These are phyloP conservation scores for Torymus auratus DNA, from an alignment of 2,888 invertebrate species.

Conservation along the genomic window DNA sequence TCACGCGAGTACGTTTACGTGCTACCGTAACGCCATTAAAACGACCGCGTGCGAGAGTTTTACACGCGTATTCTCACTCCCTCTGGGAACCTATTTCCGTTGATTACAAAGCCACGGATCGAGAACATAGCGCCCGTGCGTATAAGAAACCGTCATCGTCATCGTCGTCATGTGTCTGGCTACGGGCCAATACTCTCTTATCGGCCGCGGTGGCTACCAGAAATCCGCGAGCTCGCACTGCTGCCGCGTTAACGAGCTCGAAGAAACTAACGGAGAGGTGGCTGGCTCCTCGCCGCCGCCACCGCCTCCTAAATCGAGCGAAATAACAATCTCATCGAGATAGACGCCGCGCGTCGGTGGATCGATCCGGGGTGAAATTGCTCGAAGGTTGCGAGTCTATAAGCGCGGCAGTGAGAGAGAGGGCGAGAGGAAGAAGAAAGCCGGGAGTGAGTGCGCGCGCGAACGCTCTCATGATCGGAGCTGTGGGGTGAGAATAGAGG, in stretches of 20 bases:
- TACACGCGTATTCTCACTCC: not conserved
- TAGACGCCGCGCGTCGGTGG: not conserved
- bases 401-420: not conserved
- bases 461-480: too few species aligned
- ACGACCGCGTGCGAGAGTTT: too few species aligned
- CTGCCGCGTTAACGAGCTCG: too few species aligned
- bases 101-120: conserved; percentile 24
- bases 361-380: conserved; percentile 40
- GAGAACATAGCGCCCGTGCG: too few species aligned
- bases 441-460: too few species aligned
- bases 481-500: too few species aligned
- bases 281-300: not conserved
- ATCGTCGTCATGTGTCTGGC: conserved; percentile 26
- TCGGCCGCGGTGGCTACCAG: not conserved
- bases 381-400: conserved; percentile 1
- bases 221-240: too few species aligned
- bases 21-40: too few species aligned
- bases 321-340: conserved; percentile 40
- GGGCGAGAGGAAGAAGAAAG: not conserved
- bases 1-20: too few species aligned
- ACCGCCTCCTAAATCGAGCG: not conserved
- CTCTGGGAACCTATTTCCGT: conserved; percentile 35
- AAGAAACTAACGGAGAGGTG: too few species aligned
- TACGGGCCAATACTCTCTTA: conserved; percentile 25
- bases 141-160: not conserved